A percentile compares a stretch with the other conserved stretches of the same genome.
These are phyloP conservation scores for Danionella cerebrum DNA, from an alignment of 2,113 vertebrate genomes.

Conservation along the genomic window DNA sequence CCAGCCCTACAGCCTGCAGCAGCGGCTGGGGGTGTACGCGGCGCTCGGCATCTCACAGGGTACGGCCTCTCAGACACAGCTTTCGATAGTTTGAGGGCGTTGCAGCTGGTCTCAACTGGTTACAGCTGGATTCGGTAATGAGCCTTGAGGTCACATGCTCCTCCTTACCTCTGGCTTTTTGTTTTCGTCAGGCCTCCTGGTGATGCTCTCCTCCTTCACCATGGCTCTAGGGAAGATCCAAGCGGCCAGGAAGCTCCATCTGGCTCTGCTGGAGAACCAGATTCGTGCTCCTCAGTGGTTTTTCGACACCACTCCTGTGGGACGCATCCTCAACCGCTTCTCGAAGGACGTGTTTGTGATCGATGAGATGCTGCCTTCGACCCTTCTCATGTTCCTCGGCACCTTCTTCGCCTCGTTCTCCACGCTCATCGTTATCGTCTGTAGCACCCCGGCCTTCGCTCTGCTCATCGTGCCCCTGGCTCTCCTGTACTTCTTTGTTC, in stretches of 20 bases:
- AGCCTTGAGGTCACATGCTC: no score
- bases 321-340: slow-evolving; percentile 93
- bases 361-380: slow-evolving; percentile 78
- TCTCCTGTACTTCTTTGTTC: slow-evolving; percentile 76
- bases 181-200: slow-evolving; percentile 80
- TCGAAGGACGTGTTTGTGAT: slow-evolving; percentile 91
- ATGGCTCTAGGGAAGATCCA: slow-evolving; percentile 78
- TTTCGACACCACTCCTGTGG: slow-evolving; percentile 89
- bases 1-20: no score
- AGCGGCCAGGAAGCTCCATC: slow-evolving; percentile 74
- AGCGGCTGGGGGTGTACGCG: slow-evolving; percentile 88
- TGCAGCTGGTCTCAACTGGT: no score
- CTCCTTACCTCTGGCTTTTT: background rate
- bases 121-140: no score
- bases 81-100: no score
- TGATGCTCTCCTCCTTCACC: slow-evolving; percentile 76
- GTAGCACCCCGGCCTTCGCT: slow-evolving; percentile 78
- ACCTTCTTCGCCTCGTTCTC: slow-evolving; percentile 75
- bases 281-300: slow-evolving; percentile 87
- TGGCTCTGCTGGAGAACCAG: slow-evolving; percentile 79
- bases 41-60: slow-evolving; percentile 85
- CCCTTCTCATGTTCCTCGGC: slow-evolving; percentile 80
- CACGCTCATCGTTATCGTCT: slow-evolving; percentile 79
- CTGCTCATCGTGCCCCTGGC: slow-evolving; percentile 78
- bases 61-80: slow-evolving; percentile 46